Evolutionary conservation across 2,113 vertebrate species (phyloP).

Genomic region (Cricetomys ansorgei): DNA sequence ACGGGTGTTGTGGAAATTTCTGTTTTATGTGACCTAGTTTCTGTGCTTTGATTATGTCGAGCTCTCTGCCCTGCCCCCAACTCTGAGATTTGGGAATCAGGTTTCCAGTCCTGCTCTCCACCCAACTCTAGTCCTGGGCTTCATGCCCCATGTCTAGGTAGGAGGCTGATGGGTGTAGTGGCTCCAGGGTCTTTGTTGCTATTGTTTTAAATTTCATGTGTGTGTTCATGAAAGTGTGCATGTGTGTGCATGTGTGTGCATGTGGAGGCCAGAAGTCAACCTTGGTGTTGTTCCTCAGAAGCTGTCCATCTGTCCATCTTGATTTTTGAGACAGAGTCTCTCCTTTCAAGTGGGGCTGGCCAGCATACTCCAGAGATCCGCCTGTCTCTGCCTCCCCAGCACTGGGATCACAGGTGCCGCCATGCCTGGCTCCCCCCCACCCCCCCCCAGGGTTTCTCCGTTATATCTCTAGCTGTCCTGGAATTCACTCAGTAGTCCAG

Average conservation of each 20-base stretch:
- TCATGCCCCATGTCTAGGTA: accelerated
- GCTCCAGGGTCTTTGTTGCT: not conserved
- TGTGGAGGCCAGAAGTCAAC: not conserved
- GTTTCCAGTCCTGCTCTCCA: not conserved
- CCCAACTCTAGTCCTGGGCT: accelerated
- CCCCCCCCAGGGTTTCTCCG: not conserved
- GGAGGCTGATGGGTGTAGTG: accelerated
- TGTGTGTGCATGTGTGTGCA: not conserved
- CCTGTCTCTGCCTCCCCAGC: not conserved
- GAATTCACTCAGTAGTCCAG: not conserved
- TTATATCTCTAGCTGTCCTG: not conserved
- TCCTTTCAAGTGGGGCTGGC: not conserved
- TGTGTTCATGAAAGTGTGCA: not conserved
- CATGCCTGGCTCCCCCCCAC: not conserved
- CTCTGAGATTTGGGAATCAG: not conserved
- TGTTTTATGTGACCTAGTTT: constrained; percentile 63
- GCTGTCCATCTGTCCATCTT: not conserved
- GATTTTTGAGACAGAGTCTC: not conserved
- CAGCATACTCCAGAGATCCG: too few relatives aligned
- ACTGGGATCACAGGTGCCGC: not conserved
- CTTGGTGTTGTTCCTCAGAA: not conserved
- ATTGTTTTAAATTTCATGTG: not conserved
- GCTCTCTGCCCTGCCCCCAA: not conserved
- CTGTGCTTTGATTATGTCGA: not conserved
- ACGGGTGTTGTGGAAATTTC: not conserved